Conservation (phyloP, 35 echinoderm and acorn worm species). For the Holothuria glaberrima region DNA sequence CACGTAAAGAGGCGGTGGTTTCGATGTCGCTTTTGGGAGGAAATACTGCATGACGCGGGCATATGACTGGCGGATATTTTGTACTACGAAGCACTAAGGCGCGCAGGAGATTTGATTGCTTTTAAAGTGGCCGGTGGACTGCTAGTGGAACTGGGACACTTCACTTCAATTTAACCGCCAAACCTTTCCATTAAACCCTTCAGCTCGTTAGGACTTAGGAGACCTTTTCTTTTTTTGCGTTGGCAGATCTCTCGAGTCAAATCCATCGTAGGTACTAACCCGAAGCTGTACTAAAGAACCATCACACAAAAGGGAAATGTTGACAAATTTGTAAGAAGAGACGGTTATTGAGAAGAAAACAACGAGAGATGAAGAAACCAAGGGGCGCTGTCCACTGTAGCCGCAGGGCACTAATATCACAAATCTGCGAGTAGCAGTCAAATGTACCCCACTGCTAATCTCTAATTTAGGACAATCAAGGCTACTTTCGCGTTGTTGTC, state of each 20-base stretch:
- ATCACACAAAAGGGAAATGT: slow-evolving; percentile 47
- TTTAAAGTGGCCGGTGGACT: slow-evolving; percentile 26
- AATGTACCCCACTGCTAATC: slow-evolving; percentile 4
- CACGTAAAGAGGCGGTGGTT: slow-evolving; percentile 15
- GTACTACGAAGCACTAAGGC: background rate
- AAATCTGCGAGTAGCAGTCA: slow-evolving; percentile 5
- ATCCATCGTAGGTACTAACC: slow-evolving; percentile 7
- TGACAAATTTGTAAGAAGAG: slow-evolving; percentile 37
- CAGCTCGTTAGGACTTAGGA: slow-evolving; percentile 3
- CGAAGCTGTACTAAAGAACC: slow-evolving; percentile 22
- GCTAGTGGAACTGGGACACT: slow-evolving; percentile 38
- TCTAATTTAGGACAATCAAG: background rate
- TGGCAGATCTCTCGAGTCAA: background rate
- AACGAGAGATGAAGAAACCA: background rate
- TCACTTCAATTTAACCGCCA: slow-evolving; percentile 52
- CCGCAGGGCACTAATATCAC: slow-evolving; percentile 21
- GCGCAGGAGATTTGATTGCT: slow-evolving; percentile 38
- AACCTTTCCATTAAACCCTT: slow-evolving; percentile 45
- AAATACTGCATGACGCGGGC: slow-evolving; percentile 39
- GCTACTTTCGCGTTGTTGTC: background rate
- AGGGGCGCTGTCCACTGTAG: slow-evolving; percentile 25
- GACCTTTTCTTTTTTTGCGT: slow-evolving; percentile 31
- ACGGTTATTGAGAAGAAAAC: background rate
- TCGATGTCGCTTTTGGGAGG: slow-evolving; percentile 43
- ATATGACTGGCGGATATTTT: slow-evolving; percentile 41